Evolutionary conservation across 35 echinoderm and acorn worm species (phyloP).

Genomic region (Lytechinus variegatus): DNA sequence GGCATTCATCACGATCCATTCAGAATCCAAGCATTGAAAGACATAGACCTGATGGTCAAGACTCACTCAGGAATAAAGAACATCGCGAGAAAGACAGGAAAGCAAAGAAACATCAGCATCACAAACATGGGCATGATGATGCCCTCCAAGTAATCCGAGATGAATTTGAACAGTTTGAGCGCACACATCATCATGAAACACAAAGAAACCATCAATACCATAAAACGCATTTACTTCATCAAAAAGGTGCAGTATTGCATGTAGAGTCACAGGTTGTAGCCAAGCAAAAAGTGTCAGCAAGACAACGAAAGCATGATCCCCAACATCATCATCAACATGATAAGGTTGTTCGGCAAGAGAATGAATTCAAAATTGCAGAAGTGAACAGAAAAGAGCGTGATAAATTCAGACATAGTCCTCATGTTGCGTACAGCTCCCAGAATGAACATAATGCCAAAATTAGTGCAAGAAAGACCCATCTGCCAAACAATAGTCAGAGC

Average conservation of each 20-base stretch:
- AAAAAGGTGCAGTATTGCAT: background rate
- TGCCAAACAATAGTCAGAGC: background rate
- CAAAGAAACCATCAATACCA: background rate
- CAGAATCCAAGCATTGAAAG: background rate
- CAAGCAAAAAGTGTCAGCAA: background rate
- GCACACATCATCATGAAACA: background rate
- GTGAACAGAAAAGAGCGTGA: background rate
- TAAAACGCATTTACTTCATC: background rate
- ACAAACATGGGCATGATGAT: background rate
- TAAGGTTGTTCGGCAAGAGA: background rate
- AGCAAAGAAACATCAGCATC: background rate
- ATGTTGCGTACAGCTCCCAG: slow-evolving; percentile 13
- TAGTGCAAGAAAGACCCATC: slow-evolving; percentile 17
- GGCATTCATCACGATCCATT: background rate
- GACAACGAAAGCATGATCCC: background rate
- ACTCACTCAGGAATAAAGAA: background rate
- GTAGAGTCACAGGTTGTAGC: background rate
- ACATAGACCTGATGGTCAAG: background rate
- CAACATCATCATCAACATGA: background rate
- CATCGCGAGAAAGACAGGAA: background rate
- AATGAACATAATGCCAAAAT: slow-evolving; percentile 16
- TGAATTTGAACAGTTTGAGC: background rate
- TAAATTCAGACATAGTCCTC: background rate
- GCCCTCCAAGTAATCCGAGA: background rate
- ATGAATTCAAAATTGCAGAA: background rate